phyloP scores from a whole-genome alignment of 2,797 vertebrate species.

The Streptopelia turtur region DNA sequence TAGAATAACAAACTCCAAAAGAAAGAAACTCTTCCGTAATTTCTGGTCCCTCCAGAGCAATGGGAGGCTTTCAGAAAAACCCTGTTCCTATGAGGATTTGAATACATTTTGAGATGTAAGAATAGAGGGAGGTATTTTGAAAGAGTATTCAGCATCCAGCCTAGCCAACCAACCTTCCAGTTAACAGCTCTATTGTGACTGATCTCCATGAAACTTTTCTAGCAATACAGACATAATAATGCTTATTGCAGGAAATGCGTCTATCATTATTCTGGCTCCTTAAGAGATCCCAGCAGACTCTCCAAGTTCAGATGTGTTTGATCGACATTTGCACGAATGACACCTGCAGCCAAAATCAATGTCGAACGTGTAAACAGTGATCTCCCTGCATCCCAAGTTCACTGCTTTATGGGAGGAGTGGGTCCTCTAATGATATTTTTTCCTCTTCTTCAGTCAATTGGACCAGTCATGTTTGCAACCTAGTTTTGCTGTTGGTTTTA shows the following conservation, averaged over 20 bases:
- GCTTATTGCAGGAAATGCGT: neutral
- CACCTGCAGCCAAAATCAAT: neutral
- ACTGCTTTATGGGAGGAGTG: neutral
- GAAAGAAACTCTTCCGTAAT: neutral
- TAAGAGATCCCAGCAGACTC: neutral
- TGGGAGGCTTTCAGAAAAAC: neutral
- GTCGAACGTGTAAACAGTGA: neutral
- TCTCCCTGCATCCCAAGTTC: neutral
- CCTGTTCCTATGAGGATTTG: neutral
- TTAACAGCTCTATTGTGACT: neutral
- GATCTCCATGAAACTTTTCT: neutral
- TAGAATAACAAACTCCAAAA: neutral
- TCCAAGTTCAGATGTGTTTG: neutral
- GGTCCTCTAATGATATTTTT: neutral
- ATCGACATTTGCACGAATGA: neutral
- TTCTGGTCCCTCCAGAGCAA: neutral
- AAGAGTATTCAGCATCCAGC: neutral
- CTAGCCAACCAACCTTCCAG: neutral
- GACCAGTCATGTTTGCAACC: neutral
- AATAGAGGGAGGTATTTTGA: accelerated
- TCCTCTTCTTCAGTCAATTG: neutral
- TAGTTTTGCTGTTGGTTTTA: neutral
- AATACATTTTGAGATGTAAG: neutral
- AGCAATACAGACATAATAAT: neutral
- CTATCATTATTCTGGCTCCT: neutral